Base-by-base conservation (phyloP, 2,797 vertebrate genomes). In the Enteromius thamalakanensis region DNA sequence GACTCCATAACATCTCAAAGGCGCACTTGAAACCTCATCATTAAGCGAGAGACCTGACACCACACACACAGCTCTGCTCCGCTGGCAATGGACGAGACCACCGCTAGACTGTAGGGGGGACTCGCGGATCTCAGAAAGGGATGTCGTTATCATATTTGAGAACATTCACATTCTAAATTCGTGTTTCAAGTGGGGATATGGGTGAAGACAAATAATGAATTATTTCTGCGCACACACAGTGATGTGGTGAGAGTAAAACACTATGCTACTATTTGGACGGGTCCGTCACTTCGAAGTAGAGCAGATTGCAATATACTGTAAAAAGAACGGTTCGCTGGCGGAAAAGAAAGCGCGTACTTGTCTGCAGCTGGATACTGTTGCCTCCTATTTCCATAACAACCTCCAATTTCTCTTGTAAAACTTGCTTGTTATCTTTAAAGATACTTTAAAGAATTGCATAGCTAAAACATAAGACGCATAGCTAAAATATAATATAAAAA, bases 41-140 rank as follows among this genome's bases (percentile, higher is more conserved):
- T 92, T 89, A 86, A 72, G 65, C 82, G 87, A 89, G 91, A 90
- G 93, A 94, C 92, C 91, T 90, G 93, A 93, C 92, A 92, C 90
- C 82, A 79, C 68, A 85, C 76, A 65, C 76, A 89, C 60, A 64
- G 67, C 71, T 70, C 58, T 58, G 91, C 92, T 93, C 92, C 79
- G 86, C 86, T 94, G 93, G 90, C 92, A 90, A 90, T 89, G 90
- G 91, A 87, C 87, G 71, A 47, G 15, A 3, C 90, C 90, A 94
- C 86, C 40, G 86, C 3, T 42, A 40, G 5, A 19, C 71, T 7
- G 37, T 67, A 91, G 92, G 79, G 64, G 77, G 62, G n/a, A 47
- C 15, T 0, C 26, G 23, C 11, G 14, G 26, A 26, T 47, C 58
- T 64, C 1, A 26, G 11, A 45, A 80, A 29, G 37, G 10, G 17